A percentile compares a stretch with the other conserved stretches of the same genome.
Evolutionary conservation across 2,797 vertebrate genomes (phyloP).

Genomic region (Melanotaenia maccullochi): DNA sequence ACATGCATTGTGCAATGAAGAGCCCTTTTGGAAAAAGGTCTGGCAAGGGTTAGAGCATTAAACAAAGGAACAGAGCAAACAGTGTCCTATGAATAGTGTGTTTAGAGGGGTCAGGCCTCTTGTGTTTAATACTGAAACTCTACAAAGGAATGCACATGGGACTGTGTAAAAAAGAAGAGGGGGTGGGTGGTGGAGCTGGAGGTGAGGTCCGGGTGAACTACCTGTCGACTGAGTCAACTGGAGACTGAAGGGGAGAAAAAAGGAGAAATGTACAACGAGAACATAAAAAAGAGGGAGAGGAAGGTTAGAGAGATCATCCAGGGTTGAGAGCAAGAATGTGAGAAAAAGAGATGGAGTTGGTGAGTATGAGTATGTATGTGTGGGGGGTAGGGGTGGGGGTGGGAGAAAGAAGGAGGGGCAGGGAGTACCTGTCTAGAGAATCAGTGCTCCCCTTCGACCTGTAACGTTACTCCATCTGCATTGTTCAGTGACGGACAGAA

Average conservation of each 20-base stretch:
- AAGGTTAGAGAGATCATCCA: constrained; percentile 22
- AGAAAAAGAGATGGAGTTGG: constrained; percentile 39
- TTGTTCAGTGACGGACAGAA: constrained; percentile 87
- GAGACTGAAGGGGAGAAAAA: constrained; percentile 47
- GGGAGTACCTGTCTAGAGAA: constrained; percentile 83
- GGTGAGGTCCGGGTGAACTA: constrained; percentile 63
- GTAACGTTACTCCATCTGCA: constrained; percentile 90
- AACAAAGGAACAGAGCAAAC: constrained; percentile 53
- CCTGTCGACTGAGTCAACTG: constrained; percentile 64
- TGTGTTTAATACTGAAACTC: constrained; percentile 75
- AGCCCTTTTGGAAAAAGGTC: constrained; percentile 41
- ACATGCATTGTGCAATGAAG: constrained; percentile 28
- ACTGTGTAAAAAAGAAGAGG: constrained; percentile 34
- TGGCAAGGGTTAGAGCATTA: constrained; percentile 53
- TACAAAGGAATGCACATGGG: constrained; percentile 82
- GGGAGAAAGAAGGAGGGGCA: constrained; percentile 18
- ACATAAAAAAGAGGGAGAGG: constrained; percentile 20
- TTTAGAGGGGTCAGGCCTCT: constrained; percentile 48
- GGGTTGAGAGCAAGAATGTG: constrained; percentile 43
- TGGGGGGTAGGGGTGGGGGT: constrained; percentile 27
- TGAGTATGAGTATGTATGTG: constrained; percentile 20
- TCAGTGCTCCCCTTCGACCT: constrained; percentile 82
- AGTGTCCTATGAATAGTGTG: constrained; percentile 58
- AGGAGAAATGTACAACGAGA: constrained; percentile 53
- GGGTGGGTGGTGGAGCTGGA: constrained; percentile 52